phyloP scores from a whole-genome alignment of 2,797 vertebrate genomes.

The Hozukius guyotensis region DNA sequence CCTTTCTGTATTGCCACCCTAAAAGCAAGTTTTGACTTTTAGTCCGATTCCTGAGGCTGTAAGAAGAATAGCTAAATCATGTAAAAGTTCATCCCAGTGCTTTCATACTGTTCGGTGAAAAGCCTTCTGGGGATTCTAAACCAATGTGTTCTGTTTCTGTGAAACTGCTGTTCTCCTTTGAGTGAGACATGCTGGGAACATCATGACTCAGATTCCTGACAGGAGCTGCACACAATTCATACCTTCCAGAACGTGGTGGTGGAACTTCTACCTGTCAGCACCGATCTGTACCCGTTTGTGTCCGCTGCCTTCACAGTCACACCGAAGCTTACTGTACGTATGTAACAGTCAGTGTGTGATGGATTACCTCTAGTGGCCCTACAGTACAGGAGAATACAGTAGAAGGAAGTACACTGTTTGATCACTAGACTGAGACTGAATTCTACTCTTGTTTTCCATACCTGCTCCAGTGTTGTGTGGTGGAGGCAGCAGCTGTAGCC shows the following conservation, averaged over 20 bases:
- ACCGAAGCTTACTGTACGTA: background rate
- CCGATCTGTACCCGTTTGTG: slow-evolving; percentile 14
- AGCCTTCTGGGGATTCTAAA: background rate
- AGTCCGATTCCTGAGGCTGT: background rate
- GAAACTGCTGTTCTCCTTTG: background rate
- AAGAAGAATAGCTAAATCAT: background rate
- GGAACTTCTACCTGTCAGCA: slow-evolving; percentile 10
- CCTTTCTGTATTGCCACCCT: background rate
- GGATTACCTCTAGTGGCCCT: slow-evolving; percentile 2
- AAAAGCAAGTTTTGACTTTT: background rate
- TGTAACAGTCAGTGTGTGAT: slow-evolving; percentile 9
- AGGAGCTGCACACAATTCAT: background rate
- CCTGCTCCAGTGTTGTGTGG: background rate
- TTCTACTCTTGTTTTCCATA: background rate
- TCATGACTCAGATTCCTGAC: slow-evolving; percentile 3
- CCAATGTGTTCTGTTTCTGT: background rate
- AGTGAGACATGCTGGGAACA: background rate
- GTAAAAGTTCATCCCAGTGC: background rate
- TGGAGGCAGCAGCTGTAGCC: background rate
- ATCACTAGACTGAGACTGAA: background rate
- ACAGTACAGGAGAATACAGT: background rate
- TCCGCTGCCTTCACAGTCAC: slow-evolving; percentile 12
- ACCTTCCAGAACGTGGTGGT: background rate
- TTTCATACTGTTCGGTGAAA: background rate
- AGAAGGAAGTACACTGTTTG: background rate